phyloP scores from a whole-genome alignment of 2,888 invertebrate genomes.

The Synergus laeviventris region DNA sequence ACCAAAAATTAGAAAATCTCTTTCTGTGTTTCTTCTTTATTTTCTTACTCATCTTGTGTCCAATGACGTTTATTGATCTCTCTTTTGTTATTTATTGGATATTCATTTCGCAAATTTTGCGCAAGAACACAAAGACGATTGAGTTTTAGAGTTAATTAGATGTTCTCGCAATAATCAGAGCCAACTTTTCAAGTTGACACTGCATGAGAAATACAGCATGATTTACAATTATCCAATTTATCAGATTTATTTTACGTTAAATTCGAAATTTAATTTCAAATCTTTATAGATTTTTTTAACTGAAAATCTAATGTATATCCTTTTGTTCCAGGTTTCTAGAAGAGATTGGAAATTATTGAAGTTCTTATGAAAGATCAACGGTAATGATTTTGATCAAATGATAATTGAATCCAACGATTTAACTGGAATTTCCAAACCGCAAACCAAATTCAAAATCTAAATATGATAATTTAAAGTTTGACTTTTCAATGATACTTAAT shows the following conservation, averaged over 20 bases:
- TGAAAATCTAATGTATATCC: neutral
- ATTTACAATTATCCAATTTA: neutral
- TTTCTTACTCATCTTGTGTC: neutral
- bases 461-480: neutral
- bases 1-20: neutral
- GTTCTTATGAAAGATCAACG: neutral
- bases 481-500: neutral
- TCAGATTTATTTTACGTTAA: neutral
- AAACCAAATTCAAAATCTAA: neutral
- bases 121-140: neutral
- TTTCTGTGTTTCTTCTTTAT: neutral
- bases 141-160: neutral
- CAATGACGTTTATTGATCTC: slow-evolving; percentile 9
- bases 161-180: neutral
- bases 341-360: neutral
- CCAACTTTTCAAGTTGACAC: neutral
- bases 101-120: neutral
- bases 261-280: too few species aligned
- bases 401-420: neutral
- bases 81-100: slow-evolving; percentile 7
- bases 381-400: neutral
- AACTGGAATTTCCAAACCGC: neutral
- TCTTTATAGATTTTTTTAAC: neutral
- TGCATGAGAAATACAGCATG: neutral
- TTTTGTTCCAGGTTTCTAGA: neutral